Conservation (phyloP, 2,797 vertebrate genomes). For the Lepilemur septentrionalis region DNA sequence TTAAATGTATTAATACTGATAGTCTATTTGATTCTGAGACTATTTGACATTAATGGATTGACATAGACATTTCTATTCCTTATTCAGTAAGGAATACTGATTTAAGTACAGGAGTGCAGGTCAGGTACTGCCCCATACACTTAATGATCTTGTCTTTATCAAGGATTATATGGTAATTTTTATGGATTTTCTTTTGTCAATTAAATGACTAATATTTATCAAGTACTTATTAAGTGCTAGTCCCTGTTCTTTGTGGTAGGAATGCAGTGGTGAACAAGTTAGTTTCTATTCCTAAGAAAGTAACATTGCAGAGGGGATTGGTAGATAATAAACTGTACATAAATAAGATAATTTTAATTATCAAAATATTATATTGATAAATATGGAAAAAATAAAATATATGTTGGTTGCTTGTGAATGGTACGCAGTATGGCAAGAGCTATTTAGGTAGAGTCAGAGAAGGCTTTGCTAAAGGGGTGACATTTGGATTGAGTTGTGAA, state of each 20-base stretch:
- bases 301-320: neutral
- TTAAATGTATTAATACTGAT: neutral
- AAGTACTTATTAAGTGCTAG: neutral
- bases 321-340: neutral
- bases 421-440: neutral
- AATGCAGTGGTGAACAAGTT: neutral
- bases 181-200: neutral
- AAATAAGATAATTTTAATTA: neutral
- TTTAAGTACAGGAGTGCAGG: neutral
- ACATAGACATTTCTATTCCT: neutral
- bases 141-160: neutral
- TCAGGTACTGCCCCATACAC: neutral
- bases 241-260: neutral
- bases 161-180: neutral
- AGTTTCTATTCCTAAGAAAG: neutral
- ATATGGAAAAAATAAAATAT: neutral
- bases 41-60: neutral
- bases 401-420: neutral
- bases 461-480: neutral
- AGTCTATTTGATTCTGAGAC: neutral
- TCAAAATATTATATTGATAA: neutral
- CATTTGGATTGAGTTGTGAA: neutral
- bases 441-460: neutral
- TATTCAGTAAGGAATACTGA: neutral
- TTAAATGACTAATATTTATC: conserved; percentile 5